phyloP scores from a whole-genome alignment of 2,888 invertebrate genomes.

The Drosophila antonietae region DNA sequence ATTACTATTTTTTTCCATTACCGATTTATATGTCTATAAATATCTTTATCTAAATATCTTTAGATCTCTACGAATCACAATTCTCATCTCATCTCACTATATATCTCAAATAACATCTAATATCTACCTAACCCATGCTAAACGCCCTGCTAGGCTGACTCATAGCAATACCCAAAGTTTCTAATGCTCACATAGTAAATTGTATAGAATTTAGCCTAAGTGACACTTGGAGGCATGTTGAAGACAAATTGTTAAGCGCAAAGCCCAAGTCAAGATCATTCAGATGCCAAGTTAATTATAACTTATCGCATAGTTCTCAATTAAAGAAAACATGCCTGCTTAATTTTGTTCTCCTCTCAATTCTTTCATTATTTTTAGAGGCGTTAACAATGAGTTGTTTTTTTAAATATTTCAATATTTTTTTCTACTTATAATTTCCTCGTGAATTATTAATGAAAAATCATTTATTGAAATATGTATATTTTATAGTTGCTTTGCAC shows the following conservation, averaged over 20 bases:
- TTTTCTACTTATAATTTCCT: conserved; percentile 47
- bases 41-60: not conserved
- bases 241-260: conserved; percentile 39
- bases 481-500: conserved; percentile 66
- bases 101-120: not conserved
- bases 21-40: not conserved
- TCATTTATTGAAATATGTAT: conserved; percentile 73
- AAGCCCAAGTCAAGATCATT: conserved; percentile 38
- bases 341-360: not conserved
- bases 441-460: conserved; percentile 75
- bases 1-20: too few species aligned
- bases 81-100: not conserved
- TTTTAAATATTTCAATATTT: conserved; percentile 12
- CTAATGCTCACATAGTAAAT: not conserved
- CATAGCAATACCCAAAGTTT: not conserved
- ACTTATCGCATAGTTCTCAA: conserved; percentile 48
- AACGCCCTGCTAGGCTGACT: not conserved
- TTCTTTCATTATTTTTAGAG: conserved; percentile 30
- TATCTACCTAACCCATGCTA: not conserved
- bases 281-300: conserved; percentile 41
- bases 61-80: not conserved
- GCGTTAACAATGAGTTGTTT: conserved; percentile 55
- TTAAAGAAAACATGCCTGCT: conserved; percentile 46
- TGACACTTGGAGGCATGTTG: conserved; percentile 33
- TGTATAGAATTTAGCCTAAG: conserved; percentile 8